Base-by-base conservation (phyloP, 37 sponge, comb jelly and placozoan species). In the Halisarca cf. caerulea region DNA sequence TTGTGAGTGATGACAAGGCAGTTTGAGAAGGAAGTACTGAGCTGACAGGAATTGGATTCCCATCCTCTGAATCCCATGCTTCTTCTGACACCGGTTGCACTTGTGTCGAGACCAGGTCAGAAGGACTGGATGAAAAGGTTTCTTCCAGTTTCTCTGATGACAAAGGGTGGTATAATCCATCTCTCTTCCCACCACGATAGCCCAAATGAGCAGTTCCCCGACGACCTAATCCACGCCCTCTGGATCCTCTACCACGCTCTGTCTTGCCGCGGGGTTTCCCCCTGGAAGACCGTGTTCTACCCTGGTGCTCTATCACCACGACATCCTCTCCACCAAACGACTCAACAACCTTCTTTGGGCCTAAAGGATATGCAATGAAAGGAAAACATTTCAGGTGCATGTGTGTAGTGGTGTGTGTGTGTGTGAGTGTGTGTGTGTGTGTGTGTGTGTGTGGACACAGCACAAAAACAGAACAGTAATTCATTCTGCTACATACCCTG, bases 271-370 rank as follows among this genome's bases (percentile, higher is more conserved):
- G 39, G 7, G 77, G 45, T 43, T 43, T 74, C 23, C 45, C 45
- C 64, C 30, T n/a, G 6, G 30, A 8, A 28, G 25, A 62, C 64
- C 64, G 64, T 6, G 64, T 30, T 23, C 77, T 37, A 21, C 77
- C 77, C 44, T 38, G 44, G 24, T 74, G 77, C 25, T 74, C 44
- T 36, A 74, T 74, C n/a, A 74, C 45, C 32, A 74, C 77, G 38
- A 74, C 77, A 74, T 74, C 77, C 2, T 40, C 77, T 25, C 45
- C 42, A 17, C 30, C 51, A 47, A 47, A 47, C 51, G 51, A 47
- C 6, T 47, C 51, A 6, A 47, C 51, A 47, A 47, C 51, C 11
- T 47, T 47, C 51, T 47, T 47, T 47, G 51, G 51, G 11, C 9
- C 51, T 47, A 11, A 11, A 47, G 51, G 11, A 47, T 47, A 32